Evolutionary conservation across 2,888 invertebrate genomes (phyloP).

Genomic region (Oscheius sp.): DNA sequence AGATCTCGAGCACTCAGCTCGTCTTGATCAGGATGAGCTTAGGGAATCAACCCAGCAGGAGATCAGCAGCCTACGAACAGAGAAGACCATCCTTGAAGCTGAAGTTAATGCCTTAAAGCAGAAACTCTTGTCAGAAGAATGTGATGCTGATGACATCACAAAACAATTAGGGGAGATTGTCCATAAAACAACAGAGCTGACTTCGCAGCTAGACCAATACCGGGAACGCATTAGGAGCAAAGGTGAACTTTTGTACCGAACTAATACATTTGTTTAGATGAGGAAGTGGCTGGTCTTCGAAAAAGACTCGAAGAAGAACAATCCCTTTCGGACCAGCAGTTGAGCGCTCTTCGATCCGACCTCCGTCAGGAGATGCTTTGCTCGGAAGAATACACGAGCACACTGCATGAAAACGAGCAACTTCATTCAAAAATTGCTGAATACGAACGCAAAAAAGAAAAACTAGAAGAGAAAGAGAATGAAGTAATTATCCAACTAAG

Average conservation of each 20-base stretch:
- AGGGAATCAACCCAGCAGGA: constrained; percentile 63
- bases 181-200: constrained; percentile 45
- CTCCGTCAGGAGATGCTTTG: constrained; percentile 36
- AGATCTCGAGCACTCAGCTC: constrained; percentile 57
- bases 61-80: constrained; percentile 53
- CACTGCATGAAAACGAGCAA: constrained; percentile 43
- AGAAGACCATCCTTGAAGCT: constrained; percentile 55
- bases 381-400: constrained; percentile 27
- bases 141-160: constrained; percentile 42
- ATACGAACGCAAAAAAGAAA: constrained; percentile 38
- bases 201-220: constrained; percentile 44
- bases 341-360: constrained; percentile 44
- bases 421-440: constrained; percentile 46
- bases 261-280: constrained; percentile 35
- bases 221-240: constrained; percentile 45
- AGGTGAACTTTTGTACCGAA: constrained; percentile 30
- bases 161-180: constrained; percentile 50
- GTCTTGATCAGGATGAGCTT: constrained; percentile 53
- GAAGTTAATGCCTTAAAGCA: constrained; percentile 53
- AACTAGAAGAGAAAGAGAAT: constrained; percentile 33
- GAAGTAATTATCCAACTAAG: constrained; percentile 20
- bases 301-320: constrained; percentile 52
- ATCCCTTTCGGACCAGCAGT: constrained; percentile 46
- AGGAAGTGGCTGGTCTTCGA: constrained; percentile 45
- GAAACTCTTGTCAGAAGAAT: constrained; percentile 45